These are phyloP conservation scores for Garrulus glandarius DNA, from an alignment of 2,797 vertebrate genomes.

Conservation along the genomic window DNA sequence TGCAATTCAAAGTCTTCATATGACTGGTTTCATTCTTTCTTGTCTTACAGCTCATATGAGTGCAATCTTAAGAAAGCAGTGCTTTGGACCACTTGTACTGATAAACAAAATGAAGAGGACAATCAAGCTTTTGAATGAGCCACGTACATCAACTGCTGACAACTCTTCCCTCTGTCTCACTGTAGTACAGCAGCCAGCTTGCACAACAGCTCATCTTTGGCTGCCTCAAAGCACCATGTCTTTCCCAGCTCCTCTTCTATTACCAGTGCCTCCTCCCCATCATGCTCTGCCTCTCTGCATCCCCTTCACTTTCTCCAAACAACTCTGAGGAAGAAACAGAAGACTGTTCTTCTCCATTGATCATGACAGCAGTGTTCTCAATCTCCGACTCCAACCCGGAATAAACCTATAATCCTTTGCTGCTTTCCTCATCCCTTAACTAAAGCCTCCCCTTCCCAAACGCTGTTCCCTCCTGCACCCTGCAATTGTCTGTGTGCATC, in stretches of 20 bases:
- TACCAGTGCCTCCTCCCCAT: not conserved
- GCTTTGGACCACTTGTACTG: not conserved
- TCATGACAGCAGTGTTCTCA: fast-evolving
- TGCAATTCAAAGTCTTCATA: not conserved
- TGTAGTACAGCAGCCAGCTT: not conserved
- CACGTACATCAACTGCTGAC: not conserved
- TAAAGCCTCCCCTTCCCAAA: not conserved
- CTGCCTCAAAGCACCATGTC: not conserved
- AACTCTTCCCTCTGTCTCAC: not conserved
- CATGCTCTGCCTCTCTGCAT: not conserved
- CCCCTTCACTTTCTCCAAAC: not conserved
- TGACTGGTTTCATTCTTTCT: not conserved
- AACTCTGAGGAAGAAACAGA: not conserved
- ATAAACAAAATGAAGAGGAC: not conserved
- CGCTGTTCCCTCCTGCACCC: not conserved
- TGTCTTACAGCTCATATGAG: not conserved
- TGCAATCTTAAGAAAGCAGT: not conserved
- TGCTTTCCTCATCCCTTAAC: not conserved
- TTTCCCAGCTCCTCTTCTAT: not conserved
- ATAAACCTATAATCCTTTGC: not conserved
- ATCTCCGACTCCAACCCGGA: not conserved
- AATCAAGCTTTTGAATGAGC: not conserved
- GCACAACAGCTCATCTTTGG: not conserved
- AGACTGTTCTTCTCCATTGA: not conserved
- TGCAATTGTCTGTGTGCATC: not conserved